Evolutionary conservation across 2,113 vertebrate genomes (phyloP), one percentile per base, ranked within the genome.

Genomic region (Hirundichthys speculiger): DNA sequence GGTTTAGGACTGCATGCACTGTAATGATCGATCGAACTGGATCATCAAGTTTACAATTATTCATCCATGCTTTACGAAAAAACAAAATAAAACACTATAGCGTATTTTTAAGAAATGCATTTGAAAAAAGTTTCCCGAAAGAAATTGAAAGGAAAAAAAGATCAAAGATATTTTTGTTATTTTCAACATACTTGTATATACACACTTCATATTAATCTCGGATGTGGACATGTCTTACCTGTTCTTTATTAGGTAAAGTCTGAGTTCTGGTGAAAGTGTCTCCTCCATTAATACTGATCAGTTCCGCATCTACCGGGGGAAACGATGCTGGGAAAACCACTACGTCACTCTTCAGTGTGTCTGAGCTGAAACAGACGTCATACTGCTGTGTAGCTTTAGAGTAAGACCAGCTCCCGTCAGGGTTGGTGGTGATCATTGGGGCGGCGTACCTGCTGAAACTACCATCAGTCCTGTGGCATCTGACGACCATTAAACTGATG

Each of bases 151-250:
- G n/a, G n/a, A n/a, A n/a, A n/a, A n/a, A n/a, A n/a, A n/a, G n/a
- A n/a, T n/a, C n/a, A n/a, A n/a, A n/a, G n/a, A n/a, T n/a, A n/a
- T n/a, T n/a, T n/a, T n/a, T n/a, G n/a, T n/a, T n/a, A n/a, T n/a
- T n/a, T n/a, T n/a, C n/a, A n/a, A n/a, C n/a, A n/a, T n/a, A n/a
- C n/a, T n/a, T n/a, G n/a, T n/a, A n/a, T n/a, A n/a, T n/a, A n/a
- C n/a, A n/a, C n/a, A n/a, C n/a, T n/a, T n/a, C n/a, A n/a, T n/a
- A n/a, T n/a, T n/a, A n/a, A n/a, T n/a, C n/a, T n/a, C n/a, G n/a
- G n/a, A n/a, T n/a, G n/a, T n/a, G n/a, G n/a, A n/a, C n/a, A n/a
- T 7, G 14, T 6, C 59, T 57, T 41, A 82, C 93, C 93, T 80
- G 90, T 0, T 79, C 75, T 86, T 71, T 73, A 70, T 13, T 87